Conservation (phyloP, 2,113 vertebrate species). For the Syrmaticus mikado region DNA sequence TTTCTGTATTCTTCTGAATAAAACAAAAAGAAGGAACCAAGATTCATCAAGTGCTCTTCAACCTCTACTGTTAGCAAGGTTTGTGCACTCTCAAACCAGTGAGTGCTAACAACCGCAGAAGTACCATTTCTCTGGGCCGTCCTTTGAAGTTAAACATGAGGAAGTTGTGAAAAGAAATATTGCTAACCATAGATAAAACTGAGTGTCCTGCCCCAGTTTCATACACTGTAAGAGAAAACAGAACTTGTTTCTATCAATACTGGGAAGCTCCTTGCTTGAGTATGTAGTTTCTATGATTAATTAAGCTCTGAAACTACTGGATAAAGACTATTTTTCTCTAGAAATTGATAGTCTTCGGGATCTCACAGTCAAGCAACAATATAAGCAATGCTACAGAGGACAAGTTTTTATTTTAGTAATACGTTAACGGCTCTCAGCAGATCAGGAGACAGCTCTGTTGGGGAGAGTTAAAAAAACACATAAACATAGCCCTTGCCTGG, state of each 20-base stretch:
- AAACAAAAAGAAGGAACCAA: neutral
- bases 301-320: neutral
- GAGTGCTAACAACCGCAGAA: neutral
- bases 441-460: neutral
- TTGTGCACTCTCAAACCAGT: neutral
- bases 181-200: neutral
- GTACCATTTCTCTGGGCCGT: neutral
- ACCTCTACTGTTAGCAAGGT: accelerated
- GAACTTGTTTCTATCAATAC: neutral
- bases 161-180: neutral
- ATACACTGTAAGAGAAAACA: neutral
- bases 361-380: neutral
- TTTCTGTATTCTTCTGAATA: neutral
- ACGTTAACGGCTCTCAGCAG: neutral
- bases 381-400: neutral
- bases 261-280: neutral
- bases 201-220: neutral
- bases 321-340: neutral
- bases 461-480: neutral
- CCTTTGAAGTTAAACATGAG: neutral
- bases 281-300: neutral
- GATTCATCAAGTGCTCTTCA: neutral
- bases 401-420: neutral
- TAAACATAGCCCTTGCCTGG: neutral
- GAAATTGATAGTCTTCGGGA: neutral